Base-by-base conservation (phyloP, 2,113 vertebrate species). In the Conger conger region DNA sequence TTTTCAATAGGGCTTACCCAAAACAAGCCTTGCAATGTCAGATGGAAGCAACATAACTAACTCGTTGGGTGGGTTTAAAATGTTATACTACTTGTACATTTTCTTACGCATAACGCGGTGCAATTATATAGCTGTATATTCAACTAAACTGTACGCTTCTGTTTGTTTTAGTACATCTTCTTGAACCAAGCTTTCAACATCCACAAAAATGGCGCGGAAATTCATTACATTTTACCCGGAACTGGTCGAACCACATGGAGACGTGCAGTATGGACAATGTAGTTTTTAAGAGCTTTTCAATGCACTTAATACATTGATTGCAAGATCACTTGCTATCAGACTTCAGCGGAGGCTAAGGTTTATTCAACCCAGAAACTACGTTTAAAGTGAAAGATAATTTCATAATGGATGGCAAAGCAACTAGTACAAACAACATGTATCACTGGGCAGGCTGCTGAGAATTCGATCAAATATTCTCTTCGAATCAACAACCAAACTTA, bases 1-100 rank as follows among this genome's bases (percentile, higher is more conserved):
- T 27, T 27, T 86, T 88, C 85, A 50, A 50, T 50, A 50, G 7
- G 54, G 92, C 97, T 96, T 90, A 99, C 98, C 98, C 88, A 99
- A 93, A 86, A 99, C 97, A 87, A 99, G 96, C 89, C 98, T 95
- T 88, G 98, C 98, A 76, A 99, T 94, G 86, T 99, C 98, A 20
- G 98, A 99, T 40, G 98, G 98, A 63, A 99, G 94, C 93, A 99
- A 91, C 98, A 99, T 99, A 91, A 82, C 90, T 76, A n/a, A 77
- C 60, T 37, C n/a, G 76, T 23, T 7, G 4, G 23, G 35, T 79
- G 76, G 33, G n/a, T 73, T 38, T 36, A 30, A 60, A 27, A 53
- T n/a, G 35, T n/a, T 17, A 3, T 33, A 68, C 17, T 42, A 84
- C 37, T 40, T 16, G 27, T 35, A 16, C 50, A 84, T 79, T n/a